These are phyloP conservation scores for Thalassaphorura encarpata DNA, from an alignment of 1,140 invertebrate genomes.

Conservation along the genomic window DNA sequence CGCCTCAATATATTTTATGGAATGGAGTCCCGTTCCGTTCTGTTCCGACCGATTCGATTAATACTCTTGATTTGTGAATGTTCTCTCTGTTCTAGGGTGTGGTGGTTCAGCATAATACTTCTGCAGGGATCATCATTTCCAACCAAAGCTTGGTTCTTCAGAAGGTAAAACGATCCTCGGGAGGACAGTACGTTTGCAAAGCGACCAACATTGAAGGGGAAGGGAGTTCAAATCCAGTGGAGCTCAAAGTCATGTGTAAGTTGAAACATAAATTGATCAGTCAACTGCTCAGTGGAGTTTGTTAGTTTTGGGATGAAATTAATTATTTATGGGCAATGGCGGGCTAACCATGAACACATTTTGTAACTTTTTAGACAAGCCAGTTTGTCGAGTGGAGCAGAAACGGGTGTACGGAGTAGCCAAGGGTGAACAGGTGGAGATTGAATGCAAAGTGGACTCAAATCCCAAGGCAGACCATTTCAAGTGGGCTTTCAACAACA, in stretches of 20 bases:
- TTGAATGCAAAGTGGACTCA: constrained; percentile 74
- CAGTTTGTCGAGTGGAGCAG: constrained; percentile 65
- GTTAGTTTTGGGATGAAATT: too few relatives aligned
- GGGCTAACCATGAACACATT: too few relatives aligned
- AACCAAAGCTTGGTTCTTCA: constrained; percentile 67
- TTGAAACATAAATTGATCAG: too few relatives aligned
- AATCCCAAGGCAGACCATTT: constrained; percentile 72
- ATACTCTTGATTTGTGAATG: too few relatives aligned
- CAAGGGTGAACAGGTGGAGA: constrained; percentile 63
- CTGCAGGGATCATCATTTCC: constrained; percentile 69
- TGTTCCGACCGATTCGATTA: too few relatives aligned
- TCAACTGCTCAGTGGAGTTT: too few relatives aligned
- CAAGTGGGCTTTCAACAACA: constrained; percentile 83
- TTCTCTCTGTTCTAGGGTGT: constrained; percentile 52
- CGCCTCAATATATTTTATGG: too few relatives aligned
- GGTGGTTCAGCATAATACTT: constrained; percentile 65
- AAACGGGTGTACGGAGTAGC: constrained; percentile 75
- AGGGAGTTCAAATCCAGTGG: constrained; percentile 64
- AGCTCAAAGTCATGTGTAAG: constrained; percentile 84
- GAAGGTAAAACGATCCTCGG: constrained; percentile 60
- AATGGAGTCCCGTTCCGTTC: too few relatives aligned
- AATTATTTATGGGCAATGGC: too few relatives aligned
- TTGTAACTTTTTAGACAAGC: constrained; percentile 56
- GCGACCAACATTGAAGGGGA: constrained; percentile 82
- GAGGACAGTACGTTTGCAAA: constrained; percentile 75